Evolutionary conservation across 1,140 invertebrate genomes (phyloP).

Genomic region (Lerema accius): DNA sequence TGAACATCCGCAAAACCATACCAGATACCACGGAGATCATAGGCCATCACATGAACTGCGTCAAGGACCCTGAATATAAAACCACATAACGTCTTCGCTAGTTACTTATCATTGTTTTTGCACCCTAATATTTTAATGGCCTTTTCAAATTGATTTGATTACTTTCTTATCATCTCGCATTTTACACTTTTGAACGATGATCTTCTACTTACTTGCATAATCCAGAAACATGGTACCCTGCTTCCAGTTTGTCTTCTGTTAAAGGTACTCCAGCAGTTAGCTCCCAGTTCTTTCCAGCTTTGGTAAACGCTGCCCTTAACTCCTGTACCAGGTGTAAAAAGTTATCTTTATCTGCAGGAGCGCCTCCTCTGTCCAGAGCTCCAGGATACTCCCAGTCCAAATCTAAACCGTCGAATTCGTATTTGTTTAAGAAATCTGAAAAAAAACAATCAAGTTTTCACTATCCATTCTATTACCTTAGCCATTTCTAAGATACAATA

Average conservation of each 20-base stretch:
- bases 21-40: conserved; percentile 97
- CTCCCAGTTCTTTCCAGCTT: conserved; percentile 90
- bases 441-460: conserved; percentile 41
- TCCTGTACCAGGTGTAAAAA: conserved; percentile 93
- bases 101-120: no score
- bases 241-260: conserved; percentile 74
- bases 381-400: conserved; percentile 95
- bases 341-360: conserved; percentile 92
- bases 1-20: conserved; percentile 94
- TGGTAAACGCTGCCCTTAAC: conserved; percentile 90
- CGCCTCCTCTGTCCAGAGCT: conserved; percentile 92
- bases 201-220: conserved; percentile 87
- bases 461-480: conserved; percentile 16
- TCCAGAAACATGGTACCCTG: conserved; percentile 95
- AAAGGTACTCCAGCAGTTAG: conserved; percentile 88
- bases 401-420: conserved; percentile 92
- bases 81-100: no score
- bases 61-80: conserved; percentile 88
- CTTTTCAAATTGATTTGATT: no score
- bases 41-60: conserved; percentile 95
- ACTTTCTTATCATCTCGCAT: no score
- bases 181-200: no score
- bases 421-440: conserved; percentile 91
- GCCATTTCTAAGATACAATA: no score
- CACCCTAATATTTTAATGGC: no score